phyloP scores from a whole-genome alignment of 2,113 vertebrate genomes.

The Tapirus terrestris region DNA sequence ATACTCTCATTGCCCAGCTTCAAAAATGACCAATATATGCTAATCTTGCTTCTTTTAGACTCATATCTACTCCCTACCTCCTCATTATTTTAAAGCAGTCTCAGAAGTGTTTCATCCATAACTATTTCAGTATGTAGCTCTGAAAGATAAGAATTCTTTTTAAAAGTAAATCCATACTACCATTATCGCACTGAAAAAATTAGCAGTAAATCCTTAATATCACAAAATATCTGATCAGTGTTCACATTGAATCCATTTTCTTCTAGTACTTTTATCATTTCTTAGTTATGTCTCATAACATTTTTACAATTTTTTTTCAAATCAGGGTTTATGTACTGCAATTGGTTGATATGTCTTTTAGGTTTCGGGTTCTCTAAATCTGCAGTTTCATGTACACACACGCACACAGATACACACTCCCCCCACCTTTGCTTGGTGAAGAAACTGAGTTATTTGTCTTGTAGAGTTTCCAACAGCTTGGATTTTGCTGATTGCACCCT shows the following conservation, averaged over 20 bases:
- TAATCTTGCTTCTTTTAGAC: background rate
- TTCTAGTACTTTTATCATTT: background rate
- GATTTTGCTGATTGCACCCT: background rate
- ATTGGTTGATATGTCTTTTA: background rate
- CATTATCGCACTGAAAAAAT: background rate
- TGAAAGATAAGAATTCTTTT: background rate
- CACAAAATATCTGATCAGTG: background rate
- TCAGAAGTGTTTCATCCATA: background rate
- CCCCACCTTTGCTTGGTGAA: background rate
- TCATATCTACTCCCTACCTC: background rate
- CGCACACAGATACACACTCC: background rate
- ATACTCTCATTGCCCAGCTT: background rate
- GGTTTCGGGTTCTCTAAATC: background rate
- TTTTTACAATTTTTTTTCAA: background rate
- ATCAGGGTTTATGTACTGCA: background rate
- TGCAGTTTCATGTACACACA: background rate
- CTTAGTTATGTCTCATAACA: background rate
- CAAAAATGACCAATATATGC: background rate
- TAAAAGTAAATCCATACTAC: background rate
- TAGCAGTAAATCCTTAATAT: background rate
- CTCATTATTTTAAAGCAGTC: background rate
- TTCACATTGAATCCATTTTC: background rate
- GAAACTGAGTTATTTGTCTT: background rate
- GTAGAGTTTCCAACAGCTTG: background rate
- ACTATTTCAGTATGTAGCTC: background rate